Evolutionary conservation across 2,888 invertebrate genomes (phyloP).

Genomic region (Phania funesta): DNA sequence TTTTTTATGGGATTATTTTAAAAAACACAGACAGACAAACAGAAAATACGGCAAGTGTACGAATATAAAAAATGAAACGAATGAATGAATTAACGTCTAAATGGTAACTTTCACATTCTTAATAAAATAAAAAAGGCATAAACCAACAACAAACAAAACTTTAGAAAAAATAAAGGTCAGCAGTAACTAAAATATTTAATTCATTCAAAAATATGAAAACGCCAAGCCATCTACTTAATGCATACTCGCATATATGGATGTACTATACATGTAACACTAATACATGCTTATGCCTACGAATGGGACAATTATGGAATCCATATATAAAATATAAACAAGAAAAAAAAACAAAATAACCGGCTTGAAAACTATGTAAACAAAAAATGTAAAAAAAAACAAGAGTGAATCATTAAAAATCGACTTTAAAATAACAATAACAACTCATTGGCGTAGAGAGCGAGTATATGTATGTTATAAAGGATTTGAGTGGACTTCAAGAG

Average conservation of each 20-base stretch:
- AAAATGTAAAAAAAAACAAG: background rate
- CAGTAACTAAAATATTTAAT: slow-evolving; percentile 38
- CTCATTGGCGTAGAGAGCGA: background rate
- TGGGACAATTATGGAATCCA: background rate
- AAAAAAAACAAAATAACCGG: slow-evolving; percentile 13
- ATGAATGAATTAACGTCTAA: slow-evolving; percentile 36
- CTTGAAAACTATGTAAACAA: slow-evolving; percentile 28
- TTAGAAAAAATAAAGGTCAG: slow-evolving; percentile 55
- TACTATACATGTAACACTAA: background rate
- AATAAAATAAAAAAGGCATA: slow-evolving; percentile 9
- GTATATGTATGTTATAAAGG: background rate
- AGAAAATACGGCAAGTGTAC: slow-evolving; percentile 28
- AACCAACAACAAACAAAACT: background rate
- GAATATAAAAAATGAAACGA: background rate
- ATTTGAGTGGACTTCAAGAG: slow-evolving; percentile 7
- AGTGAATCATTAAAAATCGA: slow-evolving; percentile 30
- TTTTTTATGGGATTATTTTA: slow-evolving; percentile 38
- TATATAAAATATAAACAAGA: background rate
- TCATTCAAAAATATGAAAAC: slow-evolving; percentile 7
- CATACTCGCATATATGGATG: background rate
- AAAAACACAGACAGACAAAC: slow-evolving; percentile 6
- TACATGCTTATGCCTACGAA: background rate
- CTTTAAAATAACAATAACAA: background rate
- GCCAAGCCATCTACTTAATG: background rate
- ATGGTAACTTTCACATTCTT: slow-evolving; percentile 66